A percentile compares a stretch with the other conserved stretches of the same genome.
These are phyloP conservation scores for Lepidochitona cinerea DNA, from an alignment of 2,888 invertebrate genomes.

Conservation along the genomic window DNA sequence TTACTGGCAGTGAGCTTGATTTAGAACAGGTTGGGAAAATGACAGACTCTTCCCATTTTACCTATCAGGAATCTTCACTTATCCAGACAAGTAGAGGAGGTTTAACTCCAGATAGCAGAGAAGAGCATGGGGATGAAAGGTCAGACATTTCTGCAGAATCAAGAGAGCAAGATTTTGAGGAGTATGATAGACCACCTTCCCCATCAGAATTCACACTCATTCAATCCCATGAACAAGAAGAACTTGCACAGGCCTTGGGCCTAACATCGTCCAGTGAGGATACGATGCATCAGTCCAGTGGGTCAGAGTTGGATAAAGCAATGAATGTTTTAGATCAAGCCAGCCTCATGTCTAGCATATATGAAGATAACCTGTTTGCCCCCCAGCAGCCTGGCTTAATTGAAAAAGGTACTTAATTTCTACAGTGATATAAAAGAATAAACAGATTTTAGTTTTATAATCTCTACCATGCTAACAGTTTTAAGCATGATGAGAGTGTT, in stretches of 20 bases:
- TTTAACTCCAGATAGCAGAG: background rate
- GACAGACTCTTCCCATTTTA: conserved; percentile 62
- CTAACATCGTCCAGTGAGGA: conserved; percentile 8
- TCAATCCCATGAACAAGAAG: conserved; percentile 59
- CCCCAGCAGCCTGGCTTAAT: background rate
- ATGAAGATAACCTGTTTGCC: background rate
- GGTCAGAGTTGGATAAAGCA: background rate
- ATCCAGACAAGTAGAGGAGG: conserved; percentile 33
- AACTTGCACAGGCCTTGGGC: conserved; percentile 45
- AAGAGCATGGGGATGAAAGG: background rate
- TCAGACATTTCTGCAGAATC: background rate
- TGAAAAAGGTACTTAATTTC: too few species aligned
- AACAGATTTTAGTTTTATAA: too few species aligned
- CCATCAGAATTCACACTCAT: conserved; percentile 67
- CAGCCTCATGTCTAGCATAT: background rate
- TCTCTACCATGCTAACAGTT: too few species aligned
- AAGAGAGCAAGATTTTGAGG: conserved; percentile 12
- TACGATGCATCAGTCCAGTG: background rate
- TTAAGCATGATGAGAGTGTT: too few species aligned
- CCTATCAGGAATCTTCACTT: conserved; percentile 62
- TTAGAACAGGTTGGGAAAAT: conserved; percentile 53
- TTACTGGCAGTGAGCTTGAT: conserved; percentile 19
- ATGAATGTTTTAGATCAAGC: background rate
- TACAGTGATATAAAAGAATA: too few species aligned
- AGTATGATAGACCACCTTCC: conserved; percentile 62